Percentiles rank a stretch among this genome's conserved stretches.
Evolutionary conservation across 2,888 invertebrate species (phyloP).

Genomic region (Panopea generosa): DNA sequence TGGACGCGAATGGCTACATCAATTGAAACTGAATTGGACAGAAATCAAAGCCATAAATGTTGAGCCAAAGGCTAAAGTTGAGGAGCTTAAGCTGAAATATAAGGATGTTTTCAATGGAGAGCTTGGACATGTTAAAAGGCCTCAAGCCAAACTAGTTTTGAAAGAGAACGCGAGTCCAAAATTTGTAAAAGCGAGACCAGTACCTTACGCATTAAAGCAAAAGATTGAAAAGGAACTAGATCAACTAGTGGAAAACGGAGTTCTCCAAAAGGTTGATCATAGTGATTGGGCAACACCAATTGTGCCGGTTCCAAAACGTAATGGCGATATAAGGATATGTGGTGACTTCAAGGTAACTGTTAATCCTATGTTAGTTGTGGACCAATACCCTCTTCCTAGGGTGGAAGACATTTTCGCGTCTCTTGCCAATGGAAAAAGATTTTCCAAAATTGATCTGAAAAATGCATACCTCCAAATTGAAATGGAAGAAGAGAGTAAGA

Average conservation of each 20-base stretch:
- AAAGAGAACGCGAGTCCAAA: conserved; percentile 29
- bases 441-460: conserved; percentile 66
- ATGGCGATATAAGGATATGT: conserved; percentile 58
- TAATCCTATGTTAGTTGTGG: conserved; percentile 70
- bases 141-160: conserved; percentile 11
- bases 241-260: conserved; percentile 5
- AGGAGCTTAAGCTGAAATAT: conserved; percentile 23
- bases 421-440: conserved; percentile 44
- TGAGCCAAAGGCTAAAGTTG: conserved; percentile 1
- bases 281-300: conserved; percentile 67
- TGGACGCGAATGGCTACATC: conserved; percentile 50
- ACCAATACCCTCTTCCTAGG: conserved; percentile 71
- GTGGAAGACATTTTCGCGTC: conserved; percentile 66
- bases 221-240: conserved; percentile 52
- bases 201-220: conserved; percentile 40
- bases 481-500: conserved; percentile 32
- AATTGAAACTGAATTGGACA: conserved; percentile 36
- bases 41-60: conserved; percentile 28
- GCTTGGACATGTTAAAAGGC: conserved; percentile 22
- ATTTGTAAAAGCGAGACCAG: conserved; percentile 40
- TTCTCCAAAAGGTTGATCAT: conserved; percentile 41
- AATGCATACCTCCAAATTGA: conserved; percentile 62
- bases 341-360: conserved; percentile 70
- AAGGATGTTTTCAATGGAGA: conserved; percentile 9
- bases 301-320: conserved; percentile 61